These are phyloP conservation scores for Myotis daubentonii DNA, from an alignment of 2,797 vertebrate genomes.

Conservation along the genomic window DNA sequence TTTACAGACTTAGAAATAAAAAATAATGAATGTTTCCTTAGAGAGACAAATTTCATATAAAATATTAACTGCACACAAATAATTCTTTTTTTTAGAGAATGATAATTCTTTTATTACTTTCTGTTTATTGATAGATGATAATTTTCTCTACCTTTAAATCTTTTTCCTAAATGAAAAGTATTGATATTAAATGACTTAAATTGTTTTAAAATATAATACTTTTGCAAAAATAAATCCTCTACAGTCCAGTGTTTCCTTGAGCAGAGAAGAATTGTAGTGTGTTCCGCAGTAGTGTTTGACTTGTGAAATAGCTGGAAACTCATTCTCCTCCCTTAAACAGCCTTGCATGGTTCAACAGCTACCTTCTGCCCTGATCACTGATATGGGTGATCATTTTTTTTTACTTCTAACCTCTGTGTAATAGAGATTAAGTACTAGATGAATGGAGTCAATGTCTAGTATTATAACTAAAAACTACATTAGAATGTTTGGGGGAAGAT, in stretches of 20 bases:
- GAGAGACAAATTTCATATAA: neutral
- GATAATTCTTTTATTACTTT: neutral
- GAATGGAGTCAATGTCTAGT: conserved; percentile 73
- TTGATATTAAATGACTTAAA: neutral
- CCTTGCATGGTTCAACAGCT: conserved; percentile 75
- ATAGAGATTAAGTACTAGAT: conserved; percentile 81
- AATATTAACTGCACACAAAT: neutral
- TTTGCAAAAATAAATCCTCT: neutral
- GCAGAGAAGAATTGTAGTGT: neutral
- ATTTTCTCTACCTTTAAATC: neutral
- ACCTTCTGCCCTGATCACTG: conserved; percentile 75
- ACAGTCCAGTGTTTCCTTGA: conserved; percentile 29
- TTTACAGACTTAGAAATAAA: neutral
- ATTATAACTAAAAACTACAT: conserved; percentile 69
- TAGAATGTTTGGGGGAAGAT: neutral
- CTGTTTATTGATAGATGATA: neutral
- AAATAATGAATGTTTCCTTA: neutral
- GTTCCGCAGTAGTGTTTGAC: conserved; percentile 30
- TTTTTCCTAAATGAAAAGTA: conserved; percentile 5
- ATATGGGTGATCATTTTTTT: conserved; percentile 74
- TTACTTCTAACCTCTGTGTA: conserved; percentile 82
- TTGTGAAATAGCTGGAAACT: conserved; percentile 69
- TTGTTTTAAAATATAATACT: conserved; percentile 9
- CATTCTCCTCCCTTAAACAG: conserved; percentile 70
- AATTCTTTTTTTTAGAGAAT: neutral